phyloP scores from a whole-genome alignment of 2,113 vertebrate genomes.

The Eurypyga helias region DNA sequence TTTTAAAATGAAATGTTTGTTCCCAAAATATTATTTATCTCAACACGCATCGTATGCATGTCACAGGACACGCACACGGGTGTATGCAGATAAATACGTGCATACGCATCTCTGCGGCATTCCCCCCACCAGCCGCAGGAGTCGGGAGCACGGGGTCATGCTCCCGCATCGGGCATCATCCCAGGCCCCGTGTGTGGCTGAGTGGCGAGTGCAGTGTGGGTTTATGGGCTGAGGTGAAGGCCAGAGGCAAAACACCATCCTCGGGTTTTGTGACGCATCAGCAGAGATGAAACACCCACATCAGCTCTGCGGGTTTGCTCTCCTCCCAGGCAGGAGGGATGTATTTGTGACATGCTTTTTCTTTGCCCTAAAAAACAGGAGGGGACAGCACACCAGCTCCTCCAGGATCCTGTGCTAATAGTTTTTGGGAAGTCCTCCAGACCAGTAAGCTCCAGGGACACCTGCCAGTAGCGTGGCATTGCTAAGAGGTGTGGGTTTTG shows the following conservation, averaged over 20 bases:
- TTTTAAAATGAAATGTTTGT: constrained; percentile 59
- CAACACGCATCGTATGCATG: not conserved
- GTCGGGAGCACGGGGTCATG: not conserved
- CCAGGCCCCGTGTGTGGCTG: accelerated
- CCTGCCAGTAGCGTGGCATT: accelerated
- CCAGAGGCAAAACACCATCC: not conserved
- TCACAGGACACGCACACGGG: not conserved
- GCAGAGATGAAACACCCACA: not conserved
- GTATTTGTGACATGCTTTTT: not conserved
- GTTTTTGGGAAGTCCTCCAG: not conserved
- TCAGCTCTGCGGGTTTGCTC: not conserved
- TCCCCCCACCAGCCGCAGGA: not conserved
- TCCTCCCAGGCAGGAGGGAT: not conserved
- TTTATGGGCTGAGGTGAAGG: not conserved
- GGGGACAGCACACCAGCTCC: not conserved
- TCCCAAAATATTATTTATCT: constrained; percentile 35
- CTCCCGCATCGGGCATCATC: accelerated
- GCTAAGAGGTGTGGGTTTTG: not conserved
- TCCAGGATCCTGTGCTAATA: not conserved
- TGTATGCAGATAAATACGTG: not conserved
- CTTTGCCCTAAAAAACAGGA: not conserved
- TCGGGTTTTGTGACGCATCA: not conserved
- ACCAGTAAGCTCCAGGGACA: not conserved
- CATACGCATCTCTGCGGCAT: accelerated
- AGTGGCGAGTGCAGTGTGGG: accelerated